These are phyloP conservation scores for Ginglymostoma cirratum DNA, from an alignment of 2,113 vertebrate genomes.

Conservation along the genomic window DNA sequence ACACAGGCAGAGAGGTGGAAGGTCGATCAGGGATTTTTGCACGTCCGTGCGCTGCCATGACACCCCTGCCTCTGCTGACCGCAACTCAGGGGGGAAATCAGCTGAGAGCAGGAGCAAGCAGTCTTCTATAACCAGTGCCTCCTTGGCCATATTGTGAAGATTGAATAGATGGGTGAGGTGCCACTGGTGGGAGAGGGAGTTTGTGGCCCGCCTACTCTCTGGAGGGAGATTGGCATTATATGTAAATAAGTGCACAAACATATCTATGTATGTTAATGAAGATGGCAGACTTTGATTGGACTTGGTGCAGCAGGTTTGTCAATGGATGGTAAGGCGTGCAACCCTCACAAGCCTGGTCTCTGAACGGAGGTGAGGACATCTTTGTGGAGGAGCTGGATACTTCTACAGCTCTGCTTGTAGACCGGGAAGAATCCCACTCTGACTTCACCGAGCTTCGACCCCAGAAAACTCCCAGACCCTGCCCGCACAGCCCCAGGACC, in stretches of 20 bases:
- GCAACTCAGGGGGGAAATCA: neutral
- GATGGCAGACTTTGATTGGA: neutral
- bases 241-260: no score
- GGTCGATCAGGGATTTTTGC: neutral
- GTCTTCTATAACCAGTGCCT: neutral
- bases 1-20: neutral
- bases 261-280: no score
- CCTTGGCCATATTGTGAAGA: neutral
- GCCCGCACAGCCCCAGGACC: no score
- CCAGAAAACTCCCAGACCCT: neutral
- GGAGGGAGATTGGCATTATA: no score
- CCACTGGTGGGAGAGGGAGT: neutral
- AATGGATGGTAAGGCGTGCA: no score
- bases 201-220: neutral
- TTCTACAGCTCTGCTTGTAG: neutral
- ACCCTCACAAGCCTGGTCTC: no score
- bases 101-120: neutral
- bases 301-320: neutral
- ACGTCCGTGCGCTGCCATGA: neutral
- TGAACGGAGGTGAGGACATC: neutral
- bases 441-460: neutral
- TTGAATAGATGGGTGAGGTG: neutral
- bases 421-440: neutral
- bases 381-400: neutral
- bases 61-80: neutral